Evolutionary conservation across 1,140 invertebrate species (phyloP).

Genomic region (Himalopsyche phryganea): DNA sequence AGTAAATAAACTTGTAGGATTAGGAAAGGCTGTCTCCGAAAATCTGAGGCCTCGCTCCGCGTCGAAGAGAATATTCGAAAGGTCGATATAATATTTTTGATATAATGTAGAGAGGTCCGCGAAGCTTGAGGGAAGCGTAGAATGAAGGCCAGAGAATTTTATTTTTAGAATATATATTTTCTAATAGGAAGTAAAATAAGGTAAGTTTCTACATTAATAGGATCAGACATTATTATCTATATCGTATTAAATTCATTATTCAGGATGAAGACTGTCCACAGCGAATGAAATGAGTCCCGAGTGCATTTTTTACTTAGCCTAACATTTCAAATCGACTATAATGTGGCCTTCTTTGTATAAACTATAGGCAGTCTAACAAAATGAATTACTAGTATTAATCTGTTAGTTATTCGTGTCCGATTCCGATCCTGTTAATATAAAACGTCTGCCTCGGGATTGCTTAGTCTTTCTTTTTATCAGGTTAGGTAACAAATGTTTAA

Average conservation of each 20-base stretch:
- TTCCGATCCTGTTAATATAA: neutral
- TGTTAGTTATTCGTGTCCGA: neutral
- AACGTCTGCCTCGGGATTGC: neutral
- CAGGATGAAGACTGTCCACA: too few species aligned
- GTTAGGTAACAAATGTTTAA: neutral
- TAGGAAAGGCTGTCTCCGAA: too few species aligned
- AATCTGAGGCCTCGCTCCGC: too few species aligned
- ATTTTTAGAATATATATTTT: conserved; percentile 31
- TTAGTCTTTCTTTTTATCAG: too few species aligned
- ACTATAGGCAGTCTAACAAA: neutral
- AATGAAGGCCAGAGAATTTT: conserved; percentile 33
- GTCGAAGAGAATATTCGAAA: neutral
- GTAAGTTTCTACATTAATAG: conserved; percentile 22
- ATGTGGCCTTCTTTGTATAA: conserved; percentile 1
- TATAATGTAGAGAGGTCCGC: conserved; percentile 2
- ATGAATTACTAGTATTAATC: too few species aligned
- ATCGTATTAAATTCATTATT: too few species aligned
- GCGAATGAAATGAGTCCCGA: too few species aligned
- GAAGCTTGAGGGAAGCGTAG: conserved; percentile 15
- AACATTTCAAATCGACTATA: neutral
- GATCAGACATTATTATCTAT: too few species aligned
- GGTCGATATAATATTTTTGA: conserved; percentile 14
- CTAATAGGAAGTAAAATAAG: conserved; percentile 16
- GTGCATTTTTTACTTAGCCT: too few species aligned
- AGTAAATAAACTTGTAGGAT: too few species aligned